Conservation (phyloP, 64 coral and sea anemone genomes). For the Porites lutea region DNA sequence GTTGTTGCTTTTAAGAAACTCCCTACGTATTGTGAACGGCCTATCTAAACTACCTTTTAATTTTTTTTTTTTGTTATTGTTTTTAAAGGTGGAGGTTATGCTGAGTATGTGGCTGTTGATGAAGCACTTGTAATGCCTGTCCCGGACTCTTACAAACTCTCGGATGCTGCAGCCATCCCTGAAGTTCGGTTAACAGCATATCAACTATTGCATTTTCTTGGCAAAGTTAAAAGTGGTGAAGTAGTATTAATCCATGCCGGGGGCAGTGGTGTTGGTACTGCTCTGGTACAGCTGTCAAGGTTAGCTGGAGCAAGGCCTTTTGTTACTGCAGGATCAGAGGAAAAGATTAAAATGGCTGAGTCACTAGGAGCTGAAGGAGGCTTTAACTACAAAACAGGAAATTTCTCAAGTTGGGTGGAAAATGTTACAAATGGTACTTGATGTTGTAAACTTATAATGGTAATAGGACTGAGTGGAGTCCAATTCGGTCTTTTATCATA, state of each 20-base stretch:
- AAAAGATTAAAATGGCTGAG: conserved; percentile 78
- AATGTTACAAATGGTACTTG: conserved; percentile 82
- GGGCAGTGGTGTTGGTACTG: conserved; percentile 94
- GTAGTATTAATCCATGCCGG: conserved; percentile 91
- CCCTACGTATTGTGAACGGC: no score
- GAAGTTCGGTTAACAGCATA: conserved; percentile 96
- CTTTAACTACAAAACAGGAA: conserved; percentile 88
- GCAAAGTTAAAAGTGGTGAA: conserved; percentile 67
- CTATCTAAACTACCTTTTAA: no score
- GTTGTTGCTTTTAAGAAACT: no score
- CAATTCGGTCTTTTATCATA: no score
- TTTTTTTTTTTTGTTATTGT: not conserved
- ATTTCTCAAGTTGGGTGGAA: conserved; percentile 87
- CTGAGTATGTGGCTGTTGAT: conserved; percentile 86
- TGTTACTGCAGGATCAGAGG: conserved; percentile 87
- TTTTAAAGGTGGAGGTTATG: conserved; percentile 93
- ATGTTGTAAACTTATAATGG: not conserved
- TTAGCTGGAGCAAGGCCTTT: conserved; percentile 75
- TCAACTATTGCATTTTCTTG: conserved; percentile 83
- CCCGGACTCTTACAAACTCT: conserved; percentile 40
- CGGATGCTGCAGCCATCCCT: conserved; percentile 90
- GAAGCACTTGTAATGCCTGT: conserved; percentile 88
- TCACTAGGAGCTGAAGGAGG: conserved; percentile 76
- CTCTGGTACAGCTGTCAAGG: conserved; percentile 72
- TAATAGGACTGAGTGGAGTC: no score